Percentiles rank a stretch among this genome's conserved stretches.
Evolutionary conservation across 2,113 vertebrate genomes (phyloP).

Genomic region (Nothoprocta pentlandii): DNA sequence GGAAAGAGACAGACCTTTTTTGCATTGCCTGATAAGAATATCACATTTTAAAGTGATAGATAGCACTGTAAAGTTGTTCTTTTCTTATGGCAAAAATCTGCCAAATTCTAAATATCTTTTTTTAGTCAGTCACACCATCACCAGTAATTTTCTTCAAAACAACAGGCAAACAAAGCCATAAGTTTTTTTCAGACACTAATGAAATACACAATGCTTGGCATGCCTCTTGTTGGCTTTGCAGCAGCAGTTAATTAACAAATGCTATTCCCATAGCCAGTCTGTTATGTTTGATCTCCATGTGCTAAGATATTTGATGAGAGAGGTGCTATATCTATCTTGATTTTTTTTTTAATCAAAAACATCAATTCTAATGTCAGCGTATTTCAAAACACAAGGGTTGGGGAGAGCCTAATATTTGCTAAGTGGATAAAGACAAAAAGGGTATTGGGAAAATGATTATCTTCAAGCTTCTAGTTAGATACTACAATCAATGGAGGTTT

Average conservation of each 20-base stretch:
- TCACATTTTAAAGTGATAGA: neutral
- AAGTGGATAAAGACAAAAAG: slow-evolving; percentile 20
- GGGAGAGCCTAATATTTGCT: neutral
- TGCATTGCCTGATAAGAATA: neutral
- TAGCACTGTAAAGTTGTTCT: neutral
- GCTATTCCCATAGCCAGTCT: slow-evolving; percentile 1
- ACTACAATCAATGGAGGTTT: slow-evolving; percentile 24
- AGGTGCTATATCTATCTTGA: neutral
- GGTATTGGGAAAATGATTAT: slow-evolving; percentile 13
- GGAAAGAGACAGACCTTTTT: neutral
- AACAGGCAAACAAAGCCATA: neutral
- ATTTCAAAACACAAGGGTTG: slow-evolving; percentile 12
- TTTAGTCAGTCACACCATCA: neutral
- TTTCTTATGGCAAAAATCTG: neutral
- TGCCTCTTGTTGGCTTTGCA: neutral
- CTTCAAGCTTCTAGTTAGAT: slow-evolving; percentile 10
- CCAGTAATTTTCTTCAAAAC: neutral
- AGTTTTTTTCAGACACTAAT: slow-evolving; percentile 27
- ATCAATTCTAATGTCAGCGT: slow-evolving; percentile 40
- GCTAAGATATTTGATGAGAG: slow-evolving; percentile 56
- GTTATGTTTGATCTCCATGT: slow-evolving; percentile 37
- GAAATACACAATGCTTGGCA: neutral
- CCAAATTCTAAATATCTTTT: neutral
- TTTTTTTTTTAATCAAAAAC: slow-evolving; percentile 27
- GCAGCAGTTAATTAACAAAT: slow-evolving; percentile 55